Evolutionary conservation across 2,888 invertebrate genomes (phyloP), one percentile per base, ranked within the genome.

Genomic region (Phyllotreta striolata): DNA sequence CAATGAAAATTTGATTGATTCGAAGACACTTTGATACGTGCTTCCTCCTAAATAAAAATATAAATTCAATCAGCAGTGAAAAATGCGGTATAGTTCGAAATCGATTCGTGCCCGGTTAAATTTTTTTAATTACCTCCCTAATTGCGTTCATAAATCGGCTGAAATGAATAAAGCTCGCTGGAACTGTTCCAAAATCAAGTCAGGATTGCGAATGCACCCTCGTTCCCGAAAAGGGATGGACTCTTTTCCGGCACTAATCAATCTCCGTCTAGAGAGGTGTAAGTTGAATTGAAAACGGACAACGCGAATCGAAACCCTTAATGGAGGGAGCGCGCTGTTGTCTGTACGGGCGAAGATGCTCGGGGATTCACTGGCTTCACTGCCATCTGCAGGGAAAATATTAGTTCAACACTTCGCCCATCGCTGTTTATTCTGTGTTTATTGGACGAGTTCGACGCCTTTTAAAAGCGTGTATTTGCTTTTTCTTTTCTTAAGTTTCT

Each of bases 191-290:
- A 24, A 24, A 24, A 24, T 24, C 24, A 24, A 24, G 24, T 24
- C 24, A 24, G 24, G 24, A 24, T 24, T 24, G 43, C 43, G 10
- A 12, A 12, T 12, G 10, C 6, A 8, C 24, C 24, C 24, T 24
- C 24, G 65, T 64, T 66, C 64, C 54, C 63, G 66, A 67, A 63
- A 67, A 63, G 61, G 59, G 66, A 69, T 71, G 63, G 63, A 66
- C 67, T 71, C 68, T 69, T 69, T 71, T 67, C 65, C 55, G 62
- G 49, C 46, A 43, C 63, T 64, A 66, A 71, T 71, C 69, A 69
- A 71, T 71, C 71, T 69, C 66, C 58, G 71, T 71, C 71, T 61
- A 51, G 41, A 59, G 62, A 65, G 65, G 65, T 66, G 70, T 54
- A 60, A 55, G 64, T 51, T 14, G 59, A 62, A 67, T 60, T 59